These are phyloP conservation scores for Danio aesculapii DNA, from an alignment of 2,797 vertebrate genomes.

Conservation along the genomic window DNA sequence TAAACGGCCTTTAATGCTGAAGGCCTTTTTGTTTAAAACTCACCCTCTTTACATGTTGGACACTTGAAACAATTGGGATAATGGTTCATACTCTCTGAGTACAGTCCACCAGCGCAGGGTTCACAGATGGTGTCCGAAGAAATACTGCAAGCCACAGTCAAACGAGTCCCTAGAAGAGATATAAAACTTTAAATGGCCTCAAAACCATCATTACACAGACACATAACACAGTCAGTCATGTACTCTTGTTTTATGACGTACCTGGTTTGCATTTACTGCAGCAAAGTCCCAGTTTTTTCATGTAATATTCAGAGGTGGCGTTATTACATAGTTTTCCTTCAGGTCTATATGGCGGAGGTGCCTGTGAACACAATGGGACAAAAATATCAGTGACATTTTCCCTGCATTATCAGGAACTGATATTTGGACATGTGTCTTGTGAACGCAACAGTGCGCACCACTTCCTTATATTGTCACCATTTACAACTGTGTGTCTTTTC, in stretches of 20 bases:
- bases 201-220: not conserved
- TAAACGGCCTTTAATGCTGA: not conserved
- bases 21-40: conserved; percentile 37
- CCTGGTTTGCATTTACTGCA: conserved; percentile 78
- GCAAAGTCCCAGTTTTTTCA: conserved; percentile 42
- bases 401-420: conserved; percentile 31
- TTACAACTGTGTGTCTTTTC: not conserved
- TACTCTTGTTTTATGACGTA: conserved; percentile 54
- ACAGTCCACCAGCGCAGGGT: conserved; percentile 57
- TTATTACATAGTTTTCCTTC: conserved; percentile 51
- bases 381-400: not conserved
- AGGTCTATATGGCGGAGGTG: conserved; percentile 59
- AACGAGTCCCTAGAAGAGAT: conserved; percentile 64
- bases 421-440: not conserved
- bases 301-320: conserved; percentile 48
- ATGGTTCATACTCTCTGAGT: conserved; percentile 59
- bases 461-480: conserved; percentile 27
- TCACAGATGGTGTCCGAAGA: conserved; percentile 63
- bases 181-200: not conserved
- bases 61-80: conserved; percentile 70
- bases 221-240: not conserved
- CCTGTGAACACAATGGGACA: conserved; percentile 61
- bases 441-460: not conserved
- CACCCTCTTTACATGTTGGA: conserved; percentile 61
- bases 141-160: conserved; percentile 33